phyloP scores from a whole-genome alignment of 2,888 invertebrate species.

The Clistopyga incitator region DNA sequence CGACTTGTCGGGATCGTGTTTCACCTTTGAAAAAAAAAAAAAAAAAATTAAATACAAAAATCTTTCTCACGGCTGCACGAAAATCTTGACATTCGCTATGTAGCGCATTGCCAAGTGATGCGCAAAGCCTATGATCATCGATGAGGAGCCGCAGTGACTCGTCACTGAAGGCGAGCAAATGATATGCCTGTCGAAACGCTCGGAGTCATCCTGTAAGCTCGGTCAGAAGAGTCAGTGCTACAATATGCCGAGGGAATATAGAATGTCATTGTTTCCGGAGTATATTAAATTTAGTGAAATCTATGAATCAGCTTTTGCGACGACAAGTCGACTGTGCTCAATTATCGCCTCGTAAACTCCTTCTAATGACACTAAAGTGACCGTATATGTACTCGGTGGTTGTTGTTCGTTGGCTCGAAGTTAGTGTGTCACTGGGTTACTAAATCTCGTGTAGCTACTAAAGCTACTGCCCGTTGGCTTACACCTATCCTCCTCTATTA shows the following conservation, averaged over 20 bases:
- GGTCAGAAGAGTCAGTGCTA: neutral
- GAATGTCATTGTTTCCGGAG: neutral
- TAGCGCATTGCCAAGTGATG: neutral
- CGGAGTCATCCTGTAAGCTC: neutral
- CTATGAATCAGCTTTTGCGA: slow-evolving; percentile 1
- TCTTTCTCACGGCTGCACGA: neutral
- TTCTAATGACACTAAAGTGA: slow-evolving; percentile 43
- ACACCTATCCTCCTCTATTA: slow-evolving; percentile 25
- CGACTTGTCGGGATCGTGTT: slow-evolving; percentile 13
- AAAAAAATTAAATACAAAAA: neutral
- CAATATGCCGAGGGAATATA: neutral
- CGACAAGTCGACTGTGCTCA: slow-evolving; percentile 4
- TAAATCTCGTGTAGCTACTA: slow-evolving; percentile 60
- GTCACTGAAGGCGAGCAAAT: slow-evolving; percentile 6
- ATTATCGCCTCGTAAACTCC: slow-evolving; percentile 6
- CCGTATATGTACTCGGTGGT: neutral
- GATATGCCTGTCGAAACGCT: slow-evolving; percentile 14
- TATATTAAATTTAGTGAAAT: slow-evolving; percentile 13
- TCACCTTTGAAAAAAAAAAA: slow-evolving; percentile 1
- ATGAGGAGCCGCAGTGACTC: neutral
- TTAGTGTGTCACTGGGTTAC: slow-evolving; percentile 66
- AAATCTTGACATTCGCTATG: slow-evolving; percentile 5
- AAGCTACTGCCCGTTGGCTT: slow-evolving; percentile 44
- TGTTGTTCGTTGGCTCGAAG: slow-evolving; percentile 23
- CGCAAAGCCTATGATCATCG: slow-evolving; percentile 17